phyloP scores from a whole-genome alignment of 2,797 vertebrate species.

The Centropyge bicolor region DNA sequence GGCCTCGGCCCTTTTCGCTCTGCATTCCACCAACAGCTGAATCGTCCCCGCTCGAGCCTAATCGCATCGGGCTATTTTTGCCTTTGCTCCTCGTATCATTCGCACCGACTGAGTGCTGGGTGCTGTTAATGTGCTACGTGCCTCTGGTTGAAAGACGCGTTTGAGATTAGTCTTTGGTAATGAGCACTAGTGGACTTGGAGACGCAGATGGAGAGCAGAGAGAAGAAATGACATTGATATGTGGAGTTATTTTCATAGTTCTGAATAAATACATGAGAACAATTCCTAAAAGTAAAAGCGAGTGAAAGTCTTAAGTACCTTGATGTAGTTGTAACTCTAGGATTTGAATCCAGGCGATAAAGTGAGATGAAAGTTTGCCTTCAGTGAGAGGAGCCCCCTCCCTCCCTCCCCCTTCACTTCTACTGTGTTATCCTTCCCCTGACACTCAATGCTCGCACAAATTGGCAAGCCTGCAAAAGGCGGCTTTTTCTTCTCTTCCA shows the following conservation, averaged over 20 bases:
- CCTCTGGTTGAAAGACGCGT: conserved; percentile 20
- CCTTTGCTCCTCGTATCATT: conserved; percentile 42
- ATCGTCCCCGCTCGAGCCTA: conserved; percentile 41
- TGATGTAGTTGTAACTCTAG: conserved; percentile 28
- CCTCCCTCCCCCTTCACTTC: conserved; percentile 19
- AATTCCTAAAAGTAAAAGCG: neutral
- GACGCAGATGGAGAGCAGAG: conserved; percentile 3
- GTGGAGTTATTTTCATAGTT: conserved; percentile 11
- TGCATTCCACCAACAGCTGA: conserved; percentile 75
- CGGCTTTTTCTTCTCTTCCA: conserved; percentile 46
- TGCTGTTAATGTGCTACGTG: conserved; percentile 54
- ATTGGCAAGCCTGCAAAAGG: conserved; percentile 61
- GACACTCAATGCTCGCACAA: conserved; percentile 49
- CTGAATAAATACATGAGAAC: neutral
- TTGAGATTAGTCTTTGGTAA: conserved; percentile 19
- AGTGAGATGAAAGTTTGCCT: conserved; percentile 47
- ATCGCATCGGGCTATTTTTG: conserved; percentile 76
- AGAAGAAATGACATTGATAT: neutral
- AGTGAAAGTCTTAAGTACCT: conserved; percentile 13
- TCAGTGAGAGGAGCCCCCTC: neutral
- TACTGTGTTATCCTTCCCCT: conserved; percentile 44
- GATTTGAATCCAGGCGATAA: conserved; percentile 44
- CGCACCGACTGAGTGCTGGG: no score
- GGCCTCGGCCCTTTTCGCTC: conserved; percentile 21
- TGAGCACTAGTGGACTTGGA: neutral